These are phyloP conservation scores for Pantherophis guttatus DNA, from an alignment of 2,113 vertebrate genomes.

Conservation along the genomic window DNA sequence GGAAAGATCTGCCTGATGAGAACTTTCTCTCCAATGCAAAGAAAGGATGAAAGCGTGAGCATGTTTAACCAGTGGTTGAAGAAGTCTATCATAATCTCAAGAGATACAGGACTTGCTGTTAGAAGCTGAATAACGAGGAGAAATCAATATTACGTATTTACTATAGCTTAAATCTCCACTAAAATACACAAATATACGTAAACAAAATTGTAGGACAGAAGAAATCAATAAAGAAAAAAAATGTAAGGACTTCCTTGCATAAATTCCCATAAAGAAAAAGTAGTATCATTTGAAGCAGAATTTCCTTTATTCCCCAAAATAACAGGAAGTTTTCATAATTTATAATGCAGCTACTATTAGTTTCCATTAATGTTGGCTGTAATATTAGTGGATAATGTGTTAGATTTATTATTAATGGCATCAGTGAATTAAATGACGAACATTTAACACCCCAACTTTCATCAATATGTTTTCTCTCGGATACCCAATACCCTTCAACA, in stretches of 20 bases:
- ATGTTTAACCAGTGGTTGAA: background rate
- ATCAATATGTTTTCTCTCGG: conserved; percentile 50
- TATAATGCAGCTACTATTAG: conserved; percentile 44
- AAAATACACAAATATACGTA: background rate
- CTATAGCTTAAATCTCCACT: background rate
- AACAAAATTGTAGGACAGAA: background rate
- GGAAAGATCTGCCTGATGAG: background rate
- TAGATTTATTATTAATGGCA: conserved; percentile 77
- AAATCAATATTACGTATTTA: background rate
- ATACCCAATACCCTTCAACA: conserved; percentile 6
- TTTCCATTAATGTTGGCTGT: conserved; percentile 19
- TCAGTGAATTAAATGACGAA: conserved; percentile 55
- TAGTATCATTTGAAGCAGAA: conserved; percentile 17
- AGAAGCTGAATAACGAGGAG: background rate
- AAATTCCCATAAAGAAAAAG: conserved; percentile 11
- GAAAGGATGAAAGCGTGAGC: background rate
- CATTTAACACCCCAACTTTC: conserved; percentile 62
- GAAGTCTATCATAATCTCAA: background rate
- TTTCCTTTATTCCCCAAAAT: conserved; percentile 15
- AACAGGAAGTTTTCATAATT: conserved; percentile 42
- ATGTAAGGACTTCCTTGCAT: background rate
- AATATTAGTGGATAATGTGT: conserved; percentile 9
- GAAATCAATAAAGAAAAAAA: background rate
- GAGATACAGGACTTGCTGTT: background rate
- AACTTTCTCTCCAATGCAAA: background rate